Percentiles rank a stretch among this genome's conserved stretches.
Conservation (phyloP, 2,113 vertebrate species). For the Megaceryle torquata region DNA sequence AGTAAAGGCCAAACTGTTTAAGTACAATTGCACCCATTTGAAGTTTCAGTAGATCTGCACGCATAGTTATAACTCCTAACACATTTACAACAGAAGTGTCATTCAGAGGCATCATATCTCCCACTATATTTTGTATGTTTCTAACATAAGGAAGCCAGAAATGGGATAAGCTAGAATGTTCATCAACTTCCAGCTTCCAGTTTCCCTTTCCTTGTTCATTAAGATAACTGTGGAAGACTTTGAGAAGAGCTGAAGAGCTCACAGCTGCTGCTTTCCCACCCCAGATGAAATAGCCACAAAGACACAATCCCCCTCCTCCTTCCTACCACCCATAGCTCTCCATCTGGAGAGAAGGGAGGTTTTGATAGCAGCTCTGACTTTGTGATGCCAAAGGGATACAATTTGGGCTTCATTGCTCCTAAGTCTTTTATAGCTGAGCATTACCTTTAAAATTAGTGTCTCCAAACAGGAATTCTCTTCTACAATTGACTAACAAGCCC, state of each 20-base stretch:
- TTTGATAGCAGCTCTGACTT: background rate
- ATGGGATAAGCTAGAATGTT: background rate
- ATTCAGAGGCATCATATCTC: background rate
- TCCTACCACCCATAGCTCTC: background rate
- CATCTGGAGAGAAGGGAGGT: background rate
- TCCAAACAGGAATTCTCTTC: background rate
- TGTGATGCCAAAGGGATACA: background rate
- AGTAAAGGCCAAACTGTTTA: background rate
- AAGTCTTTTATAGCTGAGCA: background rate
- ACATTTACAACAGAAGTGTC: background rate
- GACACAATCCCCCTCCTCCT: background rate
- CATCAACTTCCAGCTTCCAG: background rate
- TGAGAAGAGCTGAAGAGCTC: background rate
- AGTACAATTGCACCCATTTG: background rate
- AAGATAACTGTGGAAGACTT: background rate
- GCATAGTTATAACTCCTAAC: background rate
- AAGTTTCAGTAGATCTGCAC: background rate
- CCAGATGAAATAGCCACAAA: background rate
- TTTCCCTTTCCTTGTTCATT: background rate
- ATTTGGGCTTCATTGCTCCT: background rate
- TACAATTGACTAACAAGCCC: background rate
- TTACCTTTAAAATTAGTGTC: background rate
- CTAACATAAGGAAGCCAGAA: background rate
- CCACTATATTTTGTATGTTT: background rate
- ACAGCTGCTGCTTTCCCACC: background rate